Evolutionary conservation across 2,888 invertebrate species (phyloP), one percentile per base, ranked within the genome.

Genomic region (Ennomos fuscantarius): DNA sequence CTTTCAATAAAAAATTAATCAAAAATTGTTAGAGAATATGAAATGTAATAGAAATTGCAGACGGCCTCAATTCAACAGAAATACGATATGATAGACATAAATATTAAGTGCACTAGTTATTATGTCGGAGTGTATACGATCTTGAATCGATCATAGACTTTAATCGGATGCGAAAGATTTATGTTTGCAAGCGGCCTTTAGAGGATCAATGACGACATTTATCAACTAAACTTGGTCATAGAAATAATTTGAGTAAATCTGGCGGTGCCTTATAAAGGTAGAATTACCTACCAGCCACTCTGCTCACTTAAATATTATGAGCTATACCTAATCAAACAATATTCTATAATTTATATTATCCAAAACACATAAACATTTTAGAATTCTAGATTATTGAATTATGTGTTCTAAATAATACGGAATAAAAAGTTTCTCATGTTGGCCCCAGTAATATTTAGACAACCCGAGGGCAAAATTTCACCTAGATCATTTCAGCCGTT

Each of bases 1-100:
- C 56, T 61, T 60, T 64, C 64, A 72, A 76, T 81, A 69, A 73
- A 74, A 78, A 72, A 65, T 56, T 69, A 70, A 74, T 76, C 11
- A 33, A 69, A 72, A 71, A 69, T 49, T 45, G 45, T 47, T 58
- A 36, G 45, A 43, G 37, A 39, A 50, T 46, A 54, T 51, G 35
- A 43, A 55, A 39, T 32, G 40, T 35, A 47, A 54, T 53, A 53
- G 48, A 41, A 51, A 37, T 37, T 24, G 24, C 24, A 24, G 32
- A 44, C 45, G 9, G 10, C 35, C 12, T 24, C 13, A n/a, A 52
- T 15, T 39, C 31, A 41, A 46, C 24, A 24, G 45, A 53, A 44
- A 24, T 34, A 33, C 2, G 9, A 45, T 34, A 37, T n/a, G 9
- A 51, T 42, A 53, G 41, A 53, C 24, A 35, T 9, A 24, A 42